A percentile compares a stretch with the other conserved stretches of the same genome.
These are phyloP conservation scores for Microcebus griseorufus DNA, from an alignment of 2,113 vertebrate genomes.

Conservation along the genomic window DNA sequence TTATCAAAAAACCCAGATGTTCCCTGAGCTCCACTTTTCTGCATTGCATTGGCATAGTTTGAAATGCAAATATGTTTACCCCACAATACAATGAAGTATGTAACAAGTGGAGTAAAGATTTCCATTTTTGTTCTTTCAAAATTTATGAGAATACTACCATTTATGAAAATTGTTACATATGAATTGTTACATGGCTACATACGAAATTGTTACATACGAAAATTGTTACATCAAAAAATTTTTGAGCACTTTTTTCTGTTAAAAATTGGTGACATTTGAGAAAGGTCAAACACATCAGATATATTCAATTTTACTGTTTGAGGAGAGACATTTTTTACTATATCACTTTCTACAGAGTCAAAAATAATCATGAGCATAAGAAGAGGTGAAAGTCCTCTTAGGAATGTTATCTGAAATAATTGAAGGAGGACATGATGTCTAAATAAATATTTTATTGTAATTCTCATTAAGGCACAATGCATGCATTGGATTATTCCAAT, in stretches of 20 bases:
- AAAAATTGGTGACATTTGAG: neutral
- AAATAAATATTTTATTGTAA: neutral
- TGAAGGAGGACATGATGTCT: neutral
- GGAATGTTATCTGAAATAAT: neutral
- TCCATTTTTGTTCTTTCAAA: constrained; percentile 15
- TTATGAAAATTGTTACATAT: neutral
- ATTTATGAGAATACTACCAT: neutral
- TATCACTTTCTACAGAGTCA: neutral
- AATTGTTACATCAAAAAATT: neutral
- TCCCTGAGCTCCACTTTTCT: neutral
- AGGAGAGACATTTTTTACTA: neutral
- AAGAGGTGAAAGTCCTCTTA: neutral
- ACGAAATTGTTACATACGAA: neutral
- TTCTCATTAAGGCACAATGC: neutral
- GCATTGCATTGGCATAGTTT: neutral
- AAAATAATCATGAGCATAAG: neutral
- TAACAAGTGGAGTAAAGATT: neutral
- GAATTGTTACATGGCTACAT: neutral
- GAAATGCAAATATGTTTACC: neutral
- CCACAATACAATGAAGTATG: neutral
- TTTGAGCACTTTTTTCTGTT: neutral
- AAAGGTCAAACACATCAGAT: neutral
- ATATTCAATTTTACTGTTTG: neutral
- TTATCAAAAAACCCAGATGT: neutral
- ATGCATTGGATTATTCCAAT: neutral